Base-by-base conservation (phyloP, 30 jellyfish, hydroid and myxozoan genomes). In the Aurelia aurita region DNA sequence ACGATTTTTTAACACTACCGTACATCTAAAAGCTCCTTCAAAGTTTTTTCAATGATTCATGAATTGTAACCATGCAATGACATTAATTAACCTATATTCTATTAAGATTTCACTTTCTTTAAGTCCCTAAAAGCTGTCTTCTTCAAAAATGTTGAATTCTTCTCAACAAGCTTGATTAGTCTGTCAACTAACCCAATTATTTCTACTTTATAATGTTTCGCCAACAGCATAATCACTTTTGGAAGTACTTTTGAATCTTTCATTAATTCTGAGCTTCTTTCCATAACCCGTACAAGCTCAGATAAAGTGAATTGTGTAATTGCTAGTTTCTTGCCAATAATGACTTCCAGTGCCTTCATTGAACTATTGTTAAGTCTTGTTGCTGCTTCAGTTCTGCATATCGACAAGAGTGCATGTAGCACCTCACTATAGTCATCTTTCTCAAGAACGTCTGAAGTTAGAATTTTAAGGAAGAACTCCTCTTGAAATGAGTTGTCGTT, bases 71-170 rank as follows among this genome's bases (percentile, higher is more conserved):
- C 9, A 39, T 39, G 51, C 16, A 39, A 6, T 15, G 7, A 39
- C 7, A 39, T 39, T 1, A 39, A 39, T 39, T 3, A 39, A 39
- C 7, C 51, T 15, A 39, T 35, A 39, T 39, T 39, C 51, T 6
- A 39, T 39, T 39, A 39, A 39, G 51, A 2, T 20, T 16, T 72
- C n/a, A 53, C n/a, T 22, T 53, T 45, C 16, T 58, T 46, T 32
- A 77, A 59, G 22, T 77, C 88, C 29, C 63, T 59, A 8, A 77
- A 39, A 5, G 88, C 88, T 23, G 28, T 18, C 51, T 59, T 77
- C 43, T 77, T 77, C 25, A 77, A 34, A 60, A 77, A 77, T 14
- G 88, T 51, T 43, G 39, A 9, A 25, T 77, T 77, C 18, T 60
- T 60, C 13, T 32, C 65, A 19, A 77, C 68, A 22, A 77, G 46